phyloP scores from a whole-genome alignment of 1,140 invertebrate genomes.

The Orchestia grillus region DNA sequence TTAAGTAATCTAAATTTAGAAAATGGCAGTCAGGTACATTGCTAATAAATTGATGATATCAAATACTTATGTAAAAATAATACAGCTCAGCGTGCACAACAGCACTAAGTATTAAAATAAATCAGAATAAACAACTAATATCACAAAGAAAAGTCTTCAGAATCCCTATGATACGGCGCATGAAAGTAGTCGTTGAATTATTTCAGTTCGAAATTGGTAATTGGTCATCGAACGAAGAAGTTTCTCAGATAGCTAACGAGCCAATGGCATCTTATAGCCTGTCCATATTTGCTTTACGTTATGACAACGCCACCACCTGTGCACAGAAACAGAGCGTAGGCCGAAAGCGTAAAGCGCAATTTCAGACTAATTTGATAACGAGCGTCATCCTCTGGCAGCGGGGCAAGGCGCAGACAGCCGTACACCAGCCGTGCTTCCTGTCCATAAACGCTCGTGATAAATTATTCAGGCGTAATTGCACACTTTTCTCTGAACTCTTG shows the following conservation, averaged over 20 bases:
- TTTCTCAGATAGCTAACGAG: neutral
- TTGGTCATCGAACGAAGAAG: neutral
- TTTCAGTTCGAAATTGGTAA: neutral
- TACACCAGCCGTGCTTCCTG: conserved; percentile 7
- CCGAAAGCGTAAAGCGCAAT: neutral
- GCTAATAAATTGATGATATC: neutral
- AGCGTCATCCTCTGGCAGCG: neutral
- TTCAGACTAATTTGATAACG: neutral
- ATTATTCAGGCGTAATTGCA: conserved; percentile 36
- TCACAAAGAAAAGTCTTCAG: neutral
- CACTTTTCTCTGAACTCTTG: conserved; percentile 10
- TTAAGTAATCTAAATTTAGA: neutral
- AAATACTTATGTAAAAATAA: neutral
- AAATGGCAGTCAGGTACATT: neutral
- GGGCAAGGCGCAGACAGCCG: neutral
- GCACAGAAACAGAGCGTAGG: neutral
- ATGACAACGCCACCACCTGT: neutral
- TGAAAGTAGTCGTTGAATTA: neutral
- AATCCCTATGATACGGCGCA: neutral
- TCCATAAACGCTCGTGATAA: conserved; percentile 22
- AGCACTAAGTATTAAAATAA: neutral
- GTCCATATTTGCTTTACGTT: neutral
- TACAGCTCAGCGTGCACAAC: neutral
- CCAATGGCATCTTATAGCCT: neutral
- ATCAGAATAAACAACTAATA: neutral